Base-by-base conservation (phyloP, 2,888 invertebrate species). In the Agonopterix alstromeriana region DNA sequence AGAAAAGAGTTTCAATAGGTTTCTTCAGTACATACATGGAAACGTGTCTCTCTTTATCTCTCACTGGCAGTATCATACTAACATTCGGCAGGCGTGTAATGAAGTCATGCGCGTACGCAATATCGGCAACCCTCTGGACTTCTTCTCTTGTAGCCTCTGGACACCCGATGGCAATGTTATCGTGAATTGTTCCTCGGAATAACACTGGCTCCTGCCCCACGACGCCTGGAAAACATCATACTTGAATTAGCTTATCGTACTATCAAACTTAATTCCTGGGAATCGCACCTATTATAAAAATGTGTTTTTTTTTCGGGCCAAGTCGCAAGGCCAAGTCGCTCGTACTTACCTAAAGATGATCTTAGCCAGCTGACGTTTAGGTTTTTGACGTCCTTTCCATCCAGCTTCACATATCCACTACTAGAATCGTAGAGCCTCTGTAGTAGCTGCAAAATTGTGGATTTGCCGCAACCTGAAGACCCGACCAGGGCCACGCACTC, bases 141-240 rank as follows among this genome's bases (percentile, higher is more conserved):
- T 94, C 94, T 50, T 91, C 90, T 53, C 91, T 84, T 0, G 91
- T 91, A 10, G 92, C 92, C 50, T 89, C 89, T 9, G 92, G 91
- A 55, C 91, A 90, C 10, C 97, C 96, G 66, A 95, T 95, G 1
- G 94, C 84, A 49, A 92, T 92, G 55, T 92, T 92, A 35, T 92
- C 91, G n/a, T 90, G 89, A 57, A 97, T 95, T 10, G 93, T 93
- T 35, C 94, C 93, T 53, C 93, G 93, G 80, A 97, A 97, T 4
- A 97, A 85, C 0, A 94, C 93, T 0, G 96, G 97, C 60, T 97
- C 97, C 79, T 97, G 97, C 1, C 95, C 94, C 10, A 97, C 97
- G 8, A 97, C 92, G 36, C 96, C 89, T 89, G 58, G 14, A 36
- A 14, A 10, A n/a, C 7, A 9, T 38, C 9, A 38, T 38, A 5